These are phyloP conservation scores for Scomberomorus guttatus DNA, from an alignment of 2,797 vertebrate species.

Conservation along the genomic window DNA sequence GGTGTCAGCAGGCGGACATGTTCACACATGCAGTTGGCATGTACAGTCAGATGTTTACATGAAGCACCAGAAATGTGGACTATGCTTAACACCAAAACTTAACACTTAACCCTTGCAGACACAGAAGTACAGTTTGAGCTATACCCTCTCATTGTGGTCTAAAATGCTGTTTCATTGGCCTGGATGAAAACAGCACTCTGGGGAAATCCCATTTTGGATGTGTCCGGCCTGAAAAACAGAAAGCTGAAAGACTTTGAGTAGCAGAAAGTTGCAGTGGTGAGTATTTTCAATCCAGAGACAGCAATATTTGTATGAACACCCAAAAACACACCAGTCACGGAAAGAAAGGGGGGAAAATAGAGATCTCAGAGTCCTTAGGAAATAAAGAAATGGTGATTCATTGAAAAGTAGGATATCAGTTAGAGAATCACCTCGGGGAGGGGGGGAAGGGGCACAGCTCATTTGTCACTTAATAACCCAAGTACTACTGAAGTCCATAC, in stretches of 20 bases:
- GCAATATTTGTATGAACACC: not conserved
- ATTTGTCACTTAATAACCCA: conserved; percentile 47
- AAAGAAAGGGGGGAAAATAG: not conserved
- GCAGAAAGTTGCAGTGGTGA: conserved; percentile 7
- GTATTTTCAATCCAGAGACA: conserved; percentile 4
- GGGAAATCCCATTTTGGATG: conserved; percentile 20
- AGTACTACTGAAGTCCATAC: not conserved
- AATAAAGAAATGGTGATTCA: conserved; percentile 20
- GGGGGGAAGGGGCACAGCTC: conserved; percentile 26
- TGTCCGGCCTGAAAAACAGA: conserved; percentile 13
- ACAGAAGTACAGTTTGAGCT: not conserved
- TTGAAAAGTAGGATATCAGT: conserved; percentile 26
- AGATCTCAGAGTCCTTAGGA: not conserved
- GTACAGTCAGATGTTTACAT: too few species aligned
- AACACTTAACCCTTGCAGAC: too few species aligned
- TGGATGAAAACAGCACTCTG: not conserved
- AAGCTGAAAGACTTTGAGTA: conserved; percentile 12
- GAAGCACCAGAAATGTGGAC: too few species aligned
- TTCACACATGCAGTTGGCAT: too few species aligned
- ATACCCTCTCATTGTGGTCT: not conserved
- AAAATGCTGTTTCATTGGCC: conserved; percentile 9
- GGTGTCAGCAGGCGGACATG: too few species aligned
- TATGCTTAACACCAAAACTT: too few species aligned
- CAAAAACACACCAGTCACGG: not conserved
- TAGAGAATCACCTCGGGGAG: conserved; percentile 11